phyloP scores from a whole-genome alignment of 2,888 invertebrate species.

The Lasius fuliginosus region DNA sequence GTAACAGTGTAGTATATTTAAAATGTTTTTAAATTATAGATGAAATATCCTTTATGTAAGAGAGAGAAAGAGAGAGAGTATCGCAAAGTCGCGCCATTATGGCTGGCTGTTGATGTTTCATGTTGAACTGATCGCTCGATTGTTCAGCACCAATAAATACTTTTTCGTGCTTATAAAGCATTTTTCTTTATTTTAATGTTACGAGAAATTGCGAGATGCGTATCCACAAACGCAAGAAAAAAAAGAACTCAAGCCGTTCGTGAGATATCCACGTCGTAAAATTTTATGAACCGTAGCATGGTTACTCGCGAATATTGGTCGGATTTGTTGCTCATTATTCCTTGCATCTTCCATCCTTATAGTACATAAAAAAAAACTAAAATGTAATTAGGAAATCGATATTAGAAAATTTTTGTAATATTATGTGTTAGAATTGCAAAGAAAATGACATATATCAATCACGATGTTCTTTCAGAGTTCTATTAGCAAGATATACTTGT shows the following conservation, averaged over 20 bases:
- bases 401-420: not conserved
- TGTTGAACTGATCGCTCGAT: slow-evolving; percentile 41
- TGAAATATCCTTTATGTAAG: slow-evolving; percentile 28
- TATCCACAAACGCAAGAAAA: not conserved
- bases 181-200: slow-evolving; percentile 26
- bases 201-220: slow-evolving; percentile 31
- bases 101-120: slow-evolving; percentile 56
- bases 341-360: not conserved
- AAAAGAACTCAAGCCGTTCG: not conserved
- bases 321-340: slow-evolving; percentile 20
- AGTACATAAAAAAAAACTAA: not conserved
- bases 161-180: slow-evolving; percentile 53
- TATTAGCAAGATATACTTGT: not conserved
- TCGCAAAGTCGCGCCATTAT: slow-evolving; percentile 45
- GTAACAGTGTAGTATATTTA: not conserved
- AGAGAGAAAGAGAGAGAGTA: not conserved
- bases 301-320: slow-evolving; percentile 4
- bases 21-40: not conserved
- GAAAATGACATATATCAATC: not conserved
- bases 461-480: not conserved
- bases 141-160: slow-evolving; percentile 65
- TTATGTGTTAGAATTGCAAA: not conserved
- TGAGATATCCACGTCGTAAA: slow-evolving; percentile 29
- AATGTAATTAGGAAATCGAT: not conserved
- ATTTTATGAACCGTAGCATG: slow-evolving; percentile 50